These are phyloP conservation scores for Hystrix brachyura DNA, from an alignment of 2,113 vertebrate genomes.

Conservation along the genomic window DNA sequence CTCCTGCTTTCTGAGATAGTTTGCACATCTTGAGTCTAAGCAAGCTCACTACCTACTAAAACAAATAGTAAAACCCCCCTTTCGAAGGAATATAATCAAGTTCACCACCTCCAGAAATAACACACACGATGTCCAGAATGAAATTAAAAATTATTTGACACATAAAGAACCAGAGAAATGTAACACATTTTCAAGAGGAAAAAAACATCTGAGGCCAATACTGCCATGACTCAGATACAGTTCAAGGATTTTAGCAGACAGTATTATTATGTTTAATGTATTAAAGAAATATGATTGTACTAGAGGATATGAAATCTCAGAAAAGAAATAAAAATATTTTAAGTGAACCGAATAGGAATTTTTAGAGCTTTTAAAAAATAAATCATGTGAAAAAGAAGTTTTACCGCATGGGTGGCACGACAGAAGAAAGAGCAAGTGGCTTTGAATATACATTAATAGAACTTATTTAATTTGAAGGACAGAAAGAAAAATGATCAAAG, in stretches of 20 bases:
- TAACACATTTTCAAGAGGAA: not conserved
- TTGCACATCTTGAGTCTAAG: not conserved
- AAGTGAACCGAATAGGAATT: not conserved
- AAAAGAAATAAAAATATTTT: not conserved
- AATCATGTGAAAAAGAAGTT: not conserved
- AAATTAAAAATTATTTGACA: not conserved
- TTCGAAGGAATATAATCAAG: not conserved
- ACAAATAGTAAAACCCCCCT: not conserved
- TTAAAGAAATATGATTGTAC: not conserved
- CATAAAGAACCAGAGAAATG: not conserved
- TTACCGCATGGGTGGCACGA: not conserved
- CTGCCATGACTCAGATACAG: not conserved
- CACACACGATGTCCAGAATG: not conserved
- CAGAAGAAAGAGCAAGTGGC: not conserved
- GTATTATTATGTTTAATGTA: not conserved
- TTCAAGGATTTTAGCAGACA: not conserved
- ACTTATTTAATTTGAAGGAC: not conserved
- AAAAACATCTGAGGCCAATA: not conserved
- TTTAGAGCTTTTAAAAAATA: not conserved
- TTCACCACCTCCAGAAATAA: not conserved
- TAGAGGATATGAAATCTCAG: not conserved
- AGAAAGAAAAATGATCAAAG: not conserved
- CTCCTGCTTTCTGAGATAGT: not conserved
- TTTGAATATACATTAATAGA: not conserved
- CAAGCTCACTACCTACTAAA: not conserved